Conservation (phyloP, 2,797 vertebrate species). For the Micrastur ruficollis region DNA sequence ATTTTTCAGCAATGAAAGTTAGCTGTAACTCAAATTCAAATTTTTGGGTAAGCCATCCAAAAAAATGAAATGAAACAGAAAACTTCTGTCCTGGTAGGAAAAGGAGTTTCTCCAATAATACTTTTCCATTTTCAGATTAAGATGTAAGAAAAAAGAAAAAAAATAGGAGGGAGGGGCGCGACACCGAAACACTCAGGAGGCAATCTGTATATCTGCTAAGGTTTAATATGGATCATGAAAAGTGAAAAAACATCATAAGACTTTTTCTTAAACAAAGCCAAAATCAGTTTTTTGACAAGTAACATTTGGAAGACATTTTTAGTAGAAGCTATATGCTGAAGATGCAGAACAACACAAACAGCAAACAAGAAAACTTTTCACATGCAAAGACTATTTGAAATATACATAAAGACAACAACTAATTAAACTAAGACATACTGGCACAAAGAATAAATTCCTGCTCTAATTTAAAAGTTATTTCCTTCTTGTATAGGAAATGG, state of each 20-base stretch:
- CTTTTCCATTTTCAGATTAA: not conserved
- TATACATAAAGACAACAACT: not conserved
- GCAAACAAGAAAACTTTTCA: not conserved
- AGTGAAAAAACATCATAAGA: not conserved
- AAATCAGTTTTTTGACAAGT: not conserved
- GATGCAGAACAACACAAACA: not conserved
- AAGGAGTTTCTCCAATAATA: not conserved
- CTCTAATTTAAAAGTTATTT: not conserved
- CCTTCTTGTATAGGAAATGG: fast-evolving
- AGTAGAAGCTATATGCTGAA: not conserved
- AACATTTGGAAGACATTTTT: not conserved
- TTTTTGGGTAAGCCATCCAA: not conserved
- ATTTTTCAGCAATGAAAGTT: not conserved
- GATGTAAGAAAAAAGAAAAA: too few species aligned
- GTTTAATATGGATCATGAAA: not conserved
- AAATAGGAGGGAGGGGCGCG: fast-evolving
- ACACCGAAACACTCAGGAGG: not conserved
- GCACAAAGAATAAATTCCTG: not conserved
- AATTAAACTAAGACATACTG: not conserved
- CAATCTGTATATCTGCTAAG: not conserved
- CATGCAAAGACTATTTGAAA: not conserved
- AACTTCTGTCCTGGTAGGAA: not conserved
- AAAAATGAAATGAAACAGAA: not conserved
- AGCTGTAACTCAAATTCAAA: not conserved
- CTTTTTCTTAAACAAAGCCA: not conserved